phyloP scores from a whole-genome alignment of 2,888 invertebrate species.

The Heterodera filipjevi region DNA sequence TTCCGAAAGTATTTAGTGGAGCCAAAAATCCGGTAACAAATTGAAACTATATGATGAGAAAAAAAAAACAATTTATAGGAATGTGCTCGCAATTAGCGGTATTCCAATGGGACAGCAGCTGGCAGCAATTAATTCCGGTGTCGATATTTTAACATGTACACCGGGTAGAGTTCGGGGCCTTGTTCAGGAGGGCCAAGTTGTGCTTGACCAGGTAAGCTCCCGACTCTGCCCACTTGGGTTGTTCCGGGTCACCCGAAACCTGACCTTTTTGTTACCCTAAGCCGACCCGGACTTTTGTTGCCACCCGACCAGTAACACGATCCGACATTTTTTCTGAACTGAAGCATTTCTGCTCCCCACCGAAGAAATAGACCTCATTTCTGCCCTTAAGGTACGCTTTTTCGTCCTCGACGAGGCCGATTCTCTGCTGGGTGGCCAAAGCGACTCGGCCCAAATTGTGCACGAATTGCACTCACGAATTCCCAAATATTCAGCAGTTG shows the following conservation, averaged over 20 bases:
- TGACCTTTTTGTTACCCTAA: too few relatives aligned
- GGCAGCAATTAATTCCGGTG: slow-evolving; percentile 75
- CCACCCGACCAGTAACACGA: too few relatives aligned
- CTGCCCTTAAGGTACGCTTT: slow-evolving; percentile 72
- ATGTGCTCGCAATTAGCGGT: slow-evolving; percentile 46
- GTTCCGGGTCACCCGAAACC: too few relatives aligned
- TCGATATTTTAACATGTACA: slow-evolving; percentile 96
- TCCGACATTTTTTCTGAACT: too few relatives aligned
- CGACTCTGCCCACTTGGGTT: too few relatives aligned
- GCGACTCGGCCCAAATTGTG: slow-evolving; percentile 71
- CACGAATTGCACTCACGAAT: slow-evolving; percentile 87
- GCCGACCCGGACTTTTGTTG: too few relatives aligned
- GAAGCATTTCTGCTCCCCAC: too few relatives aligned
- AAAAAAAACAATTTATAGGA: slow-evolving; percentile 34
- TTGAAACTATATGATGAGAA: not conserved
- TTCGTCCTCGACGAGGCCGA: slow-evolving; percentile 94
- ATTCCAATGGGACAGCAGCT: slow-evolving; percentile 89
- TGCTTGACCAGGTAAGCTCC: slow-evolving; percentile 74
- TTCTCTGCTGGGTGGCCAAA: slow-evolving; percentile 44
- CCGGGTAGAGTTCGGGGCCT: slow-evolving; percentile 93
- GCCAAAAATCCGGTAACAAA: slow-evolving; percentile 74
- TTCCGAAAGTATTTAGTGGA: slow-evolving; percentile 84
- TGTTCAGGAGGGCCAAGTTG: slow-evolving; percentile 78
- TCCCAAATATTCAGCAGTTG: slow-evolving; percentile 89
- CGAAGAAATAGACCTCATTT: too few relatives aligned